Evolutionary conservation across 2,888 invertebrate genomes (phyloP).

Genomic region (Eustalomyia histrio): DNA sequence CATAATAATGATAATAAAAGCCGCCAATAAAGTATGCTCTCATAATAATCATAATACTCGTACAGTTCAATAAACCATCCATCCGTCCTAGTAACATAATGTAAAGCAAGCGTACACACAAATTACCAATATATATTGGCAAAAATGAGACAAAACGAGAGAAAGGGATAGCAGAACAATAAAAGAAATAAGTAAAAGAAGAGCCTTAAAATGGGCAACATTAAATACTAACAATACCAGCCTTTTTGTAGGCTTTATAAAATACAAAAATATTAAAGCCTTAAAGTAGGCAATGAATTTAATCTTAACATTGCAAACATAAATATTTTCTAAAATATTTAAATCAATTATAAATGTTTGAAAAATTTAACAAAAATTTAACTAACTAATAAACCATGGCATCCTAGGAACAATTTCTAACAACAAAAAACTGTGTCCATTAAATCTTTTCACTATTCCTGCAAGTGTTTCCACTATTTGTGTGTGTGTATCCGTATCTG

Average conservation of each 20-base stretch:
- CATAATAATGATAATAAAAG: constrained; percentile 24
- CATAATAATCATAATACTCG: not conserved
- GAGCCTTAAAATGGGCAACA: not conserved
- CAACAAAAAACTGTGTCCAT: not conserved
- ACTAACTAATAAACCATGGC: not conserved
- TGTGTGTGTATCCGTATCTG: constrained; percentile 7
- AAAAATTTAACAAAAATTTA: not conserved
- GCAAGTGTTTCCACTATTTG: not conserved
- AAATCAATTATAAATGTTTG: not conserved
- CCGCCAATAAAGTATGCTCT: constrained; percentile 20
- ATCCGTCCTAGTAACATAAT: constrained; percentile 51
- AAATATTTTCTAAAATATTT: not conserved
- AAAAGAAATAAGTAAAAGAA: not conserved
- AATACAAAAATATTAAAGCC: constrained; percentile 8
- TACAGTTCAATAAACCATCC: constrained; percentile 51
- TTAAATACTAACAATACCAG: not conserved
- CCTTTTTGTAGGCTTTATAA: not conserved
- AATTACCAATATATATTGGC: constrained; percentile 22
- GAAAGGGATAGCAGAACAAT: not conserved
- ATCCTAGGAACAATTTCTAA: not conserved
- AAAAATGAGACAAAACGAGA: not conserved
- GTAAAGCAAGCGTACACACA: constrained; percentile 18
- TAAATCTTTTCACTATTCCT: not conserved
- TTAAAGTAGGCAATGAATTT: constrained; percentile 22
- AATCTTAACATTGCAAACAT: not conserved